phyloP scores from a whole-genome alignment of 2,888 invertebrate species.

The Trissolcus japonicus region DNA sequence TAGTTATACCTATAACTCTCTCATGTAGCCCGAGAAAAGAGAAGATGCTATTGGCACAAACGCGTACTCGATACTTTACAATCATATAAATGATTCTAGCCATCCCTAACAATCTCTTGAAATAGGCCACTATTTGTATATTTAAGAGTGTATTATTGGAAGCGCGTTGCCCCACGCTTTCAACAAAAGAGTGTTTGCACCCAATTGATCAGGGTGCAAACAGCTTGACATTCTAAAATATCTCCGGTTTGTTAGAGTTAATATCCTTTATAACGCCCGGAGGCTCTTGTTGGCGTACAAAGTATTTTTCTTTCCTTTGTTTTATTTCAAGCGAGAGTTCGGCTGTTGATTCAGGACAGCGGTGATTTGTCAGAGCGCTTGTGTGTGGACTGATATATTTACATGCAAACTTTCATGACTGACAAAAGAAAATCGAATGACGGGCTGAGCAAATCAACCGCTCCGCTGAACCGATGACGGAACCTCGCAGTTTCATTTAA shows the following conservation, averaged over 20 bases:
- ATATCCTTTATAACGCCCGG: constrained; percentile 33
- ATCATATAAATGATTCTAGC: constrained; percentile 43
- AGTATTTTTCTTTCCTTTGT: constrained; percentile 55
- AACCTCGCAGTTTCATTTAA: constrained; percentile 68
- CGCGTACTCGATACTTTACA: constrained; percentile 11
- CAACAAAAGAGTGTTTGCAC: constrained; percentile 35
- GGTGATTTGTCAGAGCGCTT: constrained; percentile 42
- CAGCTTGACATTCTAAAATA: constrained; percentile 46
- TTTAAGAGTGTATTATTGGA: constrained; percentile 28
- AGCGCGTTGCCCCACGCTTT: constrained; percentile 27
- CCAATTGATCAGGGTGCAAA: constrained; percentile 16
- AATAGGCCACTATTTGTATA: constrained; percentile 53
- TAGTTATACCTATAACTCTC: background rate
- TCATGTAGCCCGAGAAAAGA: constrained; percentile 20
- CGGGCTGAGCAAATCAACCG: constrained; percentile 58
- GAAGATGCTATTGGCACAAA: background rate
- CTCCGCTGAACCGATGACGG: constrained; percentile 72
- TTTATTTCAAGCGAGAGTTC: constrained; percentile 63
- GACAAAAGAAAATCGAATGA: constrained; percentile 14
- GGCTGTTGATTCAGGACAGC: constrained; percentile 71
- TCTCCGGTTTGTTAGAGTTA: constrained; percentile 15
- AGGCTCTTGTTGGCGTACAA: constrained; percentile 74
- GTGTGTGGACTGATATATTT: constrained; percentile 34
- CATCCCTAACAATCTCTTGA: constrained; percentile 49
- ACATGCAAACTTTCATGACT: constrained; percentile 43